A percentile compares a stretch with the other conserved stretches of the same genome.
Conservation (phyloP, 2,888 invertebrate genomes). For the Zaprionus obscuricornis region DNA sequence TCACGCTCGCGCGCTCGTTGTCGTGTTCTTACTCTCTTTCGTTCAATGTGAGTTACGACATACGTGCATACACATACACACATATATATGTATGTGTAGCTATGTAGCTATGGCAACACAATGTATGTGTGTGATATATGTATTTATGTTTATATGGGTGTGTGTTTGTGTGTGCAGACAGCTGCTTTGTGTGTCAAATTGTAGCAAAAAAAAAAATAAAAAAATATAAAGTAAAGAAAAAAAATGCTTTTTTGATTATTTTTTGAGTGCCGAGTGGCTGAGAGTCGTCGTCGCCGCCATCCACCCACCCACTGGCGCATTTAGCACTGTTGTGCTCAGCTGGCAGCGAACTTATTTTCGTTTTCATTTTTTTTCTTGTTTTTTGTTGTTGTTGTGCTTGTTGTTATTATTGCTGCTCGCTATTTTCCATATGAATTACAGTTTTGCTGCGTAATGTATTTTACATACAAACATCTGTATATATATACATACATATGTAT, state of each 20-base stretch:
- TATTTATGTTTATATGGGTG: conserved; percentile 19
- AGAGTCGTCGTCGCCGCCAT: no score
- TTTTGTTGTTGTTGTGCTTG: background rate
- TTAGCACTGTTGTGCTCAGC: conserved; percentile 41
- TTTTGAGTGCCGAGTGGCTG: conserved; percentile 44
- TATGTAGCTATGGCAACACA: conserved; percentile 51
- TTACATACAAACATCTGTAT: no score
- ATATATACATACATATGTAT: background rate
- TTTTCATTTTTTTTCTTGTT: no score
- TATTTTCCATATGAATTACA: conserved; percentile 32
- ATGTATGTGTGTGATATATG: conserved; percentile 15
- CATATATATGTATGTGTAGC: conserved; percentile 8
- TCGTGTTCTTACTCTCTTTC: no score
- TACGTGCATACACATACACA: conserved; percentile 16
- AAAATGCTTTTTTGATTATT: conserved; percentile 28
- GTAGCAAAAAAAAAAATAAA: conserved; percentile 70
- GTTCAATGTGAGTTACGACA: no score
- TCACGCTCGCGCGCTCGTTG: no score
- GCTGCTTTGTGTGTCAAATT: conserved; percentile 78
- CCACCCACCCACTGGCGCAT: conserved; percentile 59
- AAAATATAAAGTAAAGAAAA: no score
- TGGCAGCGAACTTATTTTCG: conserved; percentile 5
- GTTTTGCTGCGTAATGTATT: no score
- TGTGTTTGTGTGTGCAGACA: conserved; percentile 61
- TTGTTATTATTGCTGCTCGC: no score